Percentiles rank a stretch among this genome's conserved stretches.
These are phyloP conservation scores for Aphyosemion australe DNA, from an alignment of 2,113 vertebrate genomes.

Conservation along the genomic window DNA sequence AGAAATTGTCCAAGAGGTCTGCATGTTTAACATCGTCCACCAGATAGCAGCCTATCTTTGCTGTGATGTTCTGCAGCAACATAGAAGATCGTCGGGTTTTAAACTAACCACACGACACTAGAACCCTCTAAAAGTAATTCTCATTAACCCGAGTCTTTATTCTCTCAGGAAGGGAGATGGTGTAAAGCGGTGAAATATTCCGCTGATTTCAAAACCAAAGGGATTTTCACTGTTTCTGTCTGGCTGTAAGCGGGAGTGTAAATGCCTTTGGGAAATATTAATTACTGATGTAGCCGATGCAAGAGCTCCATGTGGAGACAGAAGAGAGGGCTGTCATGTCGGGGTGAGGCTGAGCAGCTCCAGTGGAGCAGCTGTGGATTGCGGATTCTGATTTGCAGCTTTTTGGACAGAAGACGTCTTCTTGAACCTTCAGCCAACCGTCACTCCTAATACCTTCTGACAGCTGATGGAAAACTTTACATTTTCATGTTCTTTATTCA, in stretches of 20 bases:
- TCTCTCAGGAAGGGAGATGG: constrained; percentile 22
- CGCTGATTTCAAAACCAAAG: constrained; percentile 20
- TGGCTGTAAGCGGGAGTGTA: constrained; percentile 11
- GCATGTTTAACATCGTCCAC: constrained; percentile 32
- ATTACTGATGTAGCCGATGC: neutral
- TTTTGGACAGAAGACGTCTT: constrained; percentile 32
- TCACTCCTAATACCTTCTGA: constrained; percentile 19
- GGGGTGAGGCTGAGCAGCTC: constrained; percentile 31
- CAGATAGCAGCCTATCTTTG: constrained; percentile 59
- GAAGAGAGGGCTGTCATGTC: neutral
- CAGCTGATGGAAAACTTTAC: neutral
- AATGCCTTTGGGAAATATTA: neutral
- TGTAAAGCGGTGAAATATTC: constrained; percentile 40
- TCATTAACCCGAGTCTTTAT: constrained; percentile 17
- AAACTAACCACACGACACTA: constrained; percentile 1
- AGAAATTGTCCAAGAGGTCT: neutral
- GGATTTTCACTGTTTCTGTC: neutral
- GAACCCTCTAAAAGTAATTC: constrained; percentile 22
- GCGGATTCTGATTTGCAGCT: constrained; percentile 51
- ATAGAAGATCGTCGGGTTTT: neutral
- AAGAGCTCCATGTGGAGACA: neutral
- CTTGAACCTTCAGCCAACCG: constrained; percentile 31
- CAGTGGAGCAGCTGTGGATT: constrained; percentile 46
- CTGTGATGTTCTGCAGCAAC: neutral
- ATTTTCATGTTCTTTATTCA: neutral